Evolutionary conservation across 2,888 invertebrate genomes (phyloP).

Genomic region (Nemapogon koenigi): DNA sequence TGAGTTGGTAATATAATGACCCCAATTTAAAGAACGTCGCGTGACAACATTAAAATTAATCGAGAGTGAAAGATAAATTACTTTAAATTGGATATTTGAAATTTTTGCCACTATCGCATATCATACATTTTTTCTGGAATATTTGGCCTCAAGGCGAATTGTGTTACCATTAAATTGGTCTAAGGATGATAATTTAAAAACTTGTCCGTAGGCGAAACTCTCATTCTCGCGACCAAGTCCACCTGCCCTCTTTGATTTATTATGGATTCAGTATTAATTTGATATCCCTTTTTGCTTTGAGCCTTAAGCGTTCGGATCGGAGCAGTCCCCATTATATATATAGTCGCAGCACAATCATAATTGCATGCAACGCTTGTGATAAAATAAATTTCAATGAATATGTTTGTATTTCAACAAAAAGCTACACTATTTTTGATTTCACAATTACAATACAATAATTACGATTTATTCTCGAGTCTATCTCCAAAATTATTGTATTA

Average conservation of each 20-base stretch:
- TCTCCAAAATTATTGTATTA: too few species aligned
- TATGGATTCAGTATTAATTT: constrained; percentile 65
- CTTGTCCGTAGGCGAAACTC: constrained; percentile 55
- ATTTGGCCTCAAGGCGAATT: constrained; percentile 8
- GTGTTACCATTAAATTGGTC: constrained; percentile 21
- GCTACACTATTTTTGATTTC: too few species aligned
- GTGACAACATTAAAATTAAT: constrained; percentile 25
- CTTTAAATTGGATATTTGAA: constrained; percentile 4
- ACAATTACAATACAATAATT: too few species aligned
- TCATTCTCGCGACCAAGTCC: constrained; percentile 48
- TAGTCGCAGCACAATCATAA: constrained; percentile 55
- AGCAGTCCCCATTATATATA: constrained; percentile 52
- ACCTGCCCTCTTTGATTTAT: constrained; percentile 63
- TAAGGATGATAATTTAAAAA: constrained; percentile 51
- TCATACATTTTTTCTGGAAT: constrained; percentile 16
- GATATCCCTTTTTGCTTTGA: constrained; percentile 60
- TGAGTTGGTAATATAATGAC: too few species aligned
- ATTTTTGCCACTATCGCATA: constrained; percentile 11
- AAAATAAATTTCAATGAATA: constrained; percentile 45
- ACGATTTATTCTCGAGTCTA: too few species aligned
- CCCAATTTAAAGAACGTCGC: too few species aligned
- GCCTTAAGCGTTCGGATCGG: constrained; percentile 58
- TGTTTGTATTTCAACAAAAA: too few species aligned
- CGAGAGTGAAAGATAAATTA: constrained; percentile 19
- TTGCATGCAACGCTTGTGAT: constrained; percentile 54